These are phyloP conservation scores for Pseudomugil tenellus DNA, from an alignment of 2,797 vertebrate genomes.

Conservation along the genomic window DNA sequence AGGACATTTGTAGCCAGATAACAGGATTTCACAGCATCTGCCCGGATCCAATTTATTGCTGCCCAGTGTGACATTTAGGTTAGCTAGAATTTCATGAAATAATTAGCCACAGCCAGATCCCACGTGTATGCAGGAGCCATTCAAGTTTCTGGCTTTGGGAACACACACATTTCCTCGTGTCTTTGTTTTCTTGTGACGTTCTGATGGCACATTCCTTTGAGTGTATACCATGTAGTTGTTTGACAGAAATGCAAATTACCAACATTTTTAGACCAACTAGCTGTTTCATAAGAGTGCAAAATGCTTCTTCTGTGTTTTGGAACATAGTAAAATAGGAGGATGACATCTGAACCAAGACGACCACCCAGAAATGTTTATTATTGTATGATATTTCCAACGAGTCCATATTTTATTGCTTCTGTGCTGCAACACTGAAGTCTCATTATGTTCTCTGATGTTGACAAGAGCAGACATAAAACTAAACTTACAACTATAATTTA, in stretches of 20 bases:
- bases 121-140: constrained; percentile 3
- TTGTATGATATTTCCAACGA: not conserved
- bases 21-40: constrained; percentile 67
- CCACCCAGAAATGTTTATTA: not conserved
- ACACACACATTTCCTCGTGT: not conserved
- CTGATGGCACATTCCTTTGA: not conserved
- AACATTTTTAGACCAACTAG: not conserved
- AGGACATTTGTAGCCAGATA: constrained; percentile 61
- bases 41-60: constrained; percentile 66
- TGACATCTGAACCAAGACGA: not conserved
- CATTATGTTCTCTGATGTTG: not conserved
- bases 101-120: constrained; percentile 42
- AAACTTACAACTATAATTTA: not conserved
- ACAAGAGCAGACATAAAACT: not conserved
- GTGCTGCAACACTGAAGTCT: accelerated
- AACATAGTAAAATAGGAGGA: not conserved
- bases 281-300: not conserved
- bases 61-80: constrained; percentile 47
- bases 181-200: constrained; percentile 3
- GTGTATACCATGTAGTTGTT: not conserved
- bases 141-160: not conserved
- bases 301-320: not conserved
- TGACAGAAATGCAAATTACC: not conserved
- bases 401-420: not conserved
- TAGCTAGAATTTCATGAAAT: constrained; percentile 52